Conservation (phyloP, 2,888 invertebrate genomes). For the Philereme transversata region DNA sequence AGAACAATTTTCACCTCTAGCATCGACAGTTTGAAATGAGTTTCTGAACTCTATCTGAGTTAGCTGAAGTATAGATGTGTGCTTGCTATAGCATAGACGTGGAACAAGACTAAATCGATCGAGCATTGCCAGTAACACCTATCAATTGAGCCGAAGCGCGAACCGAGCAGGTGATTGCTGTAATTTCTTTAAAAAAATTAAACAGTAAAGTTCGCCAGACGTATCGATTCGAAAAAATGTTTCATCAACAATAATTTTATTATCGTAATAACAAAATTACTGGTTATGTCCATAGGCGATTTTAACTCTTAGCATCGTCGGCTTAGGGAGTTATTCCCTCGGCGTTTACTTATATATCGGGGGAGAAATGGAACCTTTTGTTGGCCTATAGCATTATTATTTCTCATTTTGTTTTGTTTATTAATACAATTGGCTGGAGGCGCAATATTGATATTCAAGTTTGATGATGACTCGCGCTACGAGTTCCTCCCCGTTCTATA, state of each 20-base stretch:
- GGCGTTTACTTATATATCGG: slow-evolving; percentile 68
- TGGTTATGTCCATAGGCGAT: slow-evolving; percentile 69
- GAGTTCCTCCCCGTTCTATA: slow-evolving; percentile 65
- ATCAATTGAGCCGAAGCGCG: slow-evolving; percentile 71
- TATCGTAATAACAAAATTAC: slow-evolving; percentile 84
- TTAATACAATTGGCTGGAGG: slow-evolving; percentile 84
- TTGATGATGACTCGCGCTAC: slow-evolving; percentile 79
- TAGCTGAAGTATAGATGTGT: slow-evolving; percentile 2
- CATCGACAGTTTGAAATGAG: slow-evolving; percentile 24
- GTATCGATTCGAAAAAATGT: slow-evolving; percentile 81
- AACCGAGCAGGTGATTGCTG: slow-evolving; percentile 73
- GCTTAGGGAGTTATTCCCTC: slow-evolving; percentile 68
- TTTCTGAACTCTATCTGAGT: slow-evolving; percentile 18
- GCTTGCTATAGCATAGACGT: background rate
- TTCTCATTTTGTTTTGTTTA: slow-evolving; percentile 85
- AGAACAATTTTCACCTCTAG: slow-evolving; percentile 29
- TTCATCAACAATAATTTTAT: slow-evolving; percentile 84
- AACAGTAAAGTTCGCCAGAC: slow-evolving; percentile 81
- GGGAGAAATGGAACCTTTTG: slow-evolving; percentile 84
- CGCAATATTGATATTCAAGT: slow-evolving; percentile 85
- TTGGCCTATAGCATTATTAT: slow-evolving; percentile 84
- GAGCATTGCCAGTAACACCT: slow-evolving; percentile 66
- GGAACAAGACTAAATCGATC: slow-evolving; percentile 52
- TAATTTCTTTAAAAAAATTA: slow-evolving; percentile 78
- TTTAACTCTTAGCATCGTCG: slow-evolving; percentile 67